Evolutionary conservation across 2,113 vertebrate species (phyloP).

Genomic region (Nothoprocta pentlandii): DNA sequence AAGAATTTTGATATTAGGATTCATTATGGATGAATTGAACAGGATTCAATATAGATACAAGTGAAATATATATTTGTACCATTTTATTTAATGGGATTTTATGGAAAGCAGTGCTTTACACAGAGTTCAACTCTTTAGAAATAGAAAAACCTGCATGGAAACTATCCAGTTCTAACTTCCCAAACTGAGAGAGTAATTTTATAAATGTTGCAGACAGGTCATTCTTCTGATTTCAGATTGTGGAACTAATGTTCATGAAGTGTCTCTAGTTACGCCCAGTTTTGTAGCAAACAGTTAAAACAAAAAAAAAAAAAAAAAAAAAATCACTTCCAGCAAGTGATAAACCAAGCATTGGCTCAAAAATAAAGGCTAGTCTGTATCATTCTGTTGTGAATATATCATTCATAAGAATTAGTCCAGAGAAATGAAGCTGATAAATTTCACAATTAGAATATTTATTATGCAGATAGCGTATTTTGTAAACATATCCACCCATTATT

Average conservation of each 20-base stretch:
- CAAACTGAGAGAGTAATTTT: not conserved
- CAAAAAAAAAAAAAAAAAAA: fast-evolving
- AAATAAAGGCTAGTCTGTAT: not conserved
- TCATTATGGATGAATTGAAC: not conserved
- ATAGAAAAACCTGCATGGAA: not conserved
- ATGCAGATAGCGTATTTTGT: fast-evolving
- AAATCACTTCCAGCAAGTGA: not conserved
- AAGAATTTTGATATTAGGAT: not conserved
- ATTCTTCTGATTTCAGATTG: not conserved
- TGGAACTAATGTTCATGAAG: not conserved
- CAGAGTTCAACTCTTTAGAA: not conserved
- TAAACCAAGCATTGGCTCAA: not conserved
- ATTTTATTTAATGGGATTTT: not conserved
- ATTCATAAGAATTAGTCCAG: not conserved
- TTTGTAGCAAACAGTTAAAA: not conserved
- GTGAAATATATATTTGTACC: not conserved
- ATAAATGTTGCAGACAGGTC: not conserved
- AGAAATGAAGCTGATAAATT: not conserved
- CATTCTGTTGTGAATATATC: not conserved
- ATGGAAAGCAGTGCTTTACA: not conserved
- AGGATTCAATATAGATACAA: not conserved
- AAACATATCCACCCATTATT: not conserved
- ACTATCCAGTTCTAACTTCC: not conserved
- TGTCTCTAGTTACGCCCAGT: not conserved
- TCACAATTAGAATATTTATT: not conserved